Evolutionary conservation across 2,113 vertebrate genomes (phyloP).

Genomic region (Blennius ocellaris): DNA sequence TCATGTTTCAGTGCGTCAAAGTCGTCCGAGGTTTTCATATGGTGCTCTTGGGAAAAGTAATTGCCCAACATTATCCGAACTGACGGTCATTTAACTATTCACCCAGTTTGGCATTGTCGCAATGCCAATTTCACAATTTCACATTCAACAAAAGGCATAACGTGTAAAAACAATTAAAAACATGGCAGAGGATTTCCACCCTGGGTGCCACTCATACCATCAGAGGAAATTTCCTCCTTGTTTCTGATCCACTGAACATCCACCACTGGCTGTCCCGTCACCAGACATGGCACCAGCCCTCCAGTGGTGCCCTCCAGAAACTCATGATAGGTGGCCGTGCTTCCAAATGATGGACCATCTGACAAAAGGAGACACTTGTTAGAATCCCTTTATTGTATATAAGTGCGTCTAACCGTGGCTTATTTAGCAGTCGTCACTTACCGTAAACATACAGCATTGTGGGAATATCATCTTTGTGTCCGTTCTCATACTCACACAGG

Average conservation of each 20-base stretch:
- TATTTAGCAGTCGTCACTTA: conserved; percentile 42
- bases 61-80: too few relatives aligned
- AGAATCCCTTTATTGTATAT: too few relatives aligned
- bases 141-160: too few relatives aligned
- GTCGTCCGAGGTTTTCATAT: too few relatives aligned
- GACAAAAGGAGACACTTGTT: background rate
- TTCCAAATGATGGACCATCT: conserved; percentile 74
- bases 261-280: conserved; percentile 72
- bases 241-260: conserved; percentile 72
- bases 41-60: too few relatives aligned
- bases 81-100: too few relatives aligned
- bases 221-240: conserved; percentile 21
- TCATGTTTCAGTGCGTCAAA: too few relatives aligned
- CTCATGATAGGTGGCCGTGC: conserved; percentile 74
- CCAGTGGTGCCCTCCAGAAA: conserved; percentile 74
- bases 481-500: conserved; percentile 14
- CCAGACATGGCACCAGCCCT: conserved; percentile 71
- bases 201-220: conserved; percentile 63
- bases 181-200: background rate
- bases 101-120: too few relatives aligned
- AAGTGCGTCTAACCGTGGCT: too few relatives aligned
- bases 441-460: conserved; percentile 69
- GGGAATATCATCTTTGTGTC: rapidly evolving
- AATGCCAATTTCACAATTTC: too few relatives aligned
- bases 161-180: background rate